These are phyloP conservation scores for Microcebus tavaratra DNA, from an alignment of 2,113 vertebrate species.

Conservation along the genomic window DNA sequence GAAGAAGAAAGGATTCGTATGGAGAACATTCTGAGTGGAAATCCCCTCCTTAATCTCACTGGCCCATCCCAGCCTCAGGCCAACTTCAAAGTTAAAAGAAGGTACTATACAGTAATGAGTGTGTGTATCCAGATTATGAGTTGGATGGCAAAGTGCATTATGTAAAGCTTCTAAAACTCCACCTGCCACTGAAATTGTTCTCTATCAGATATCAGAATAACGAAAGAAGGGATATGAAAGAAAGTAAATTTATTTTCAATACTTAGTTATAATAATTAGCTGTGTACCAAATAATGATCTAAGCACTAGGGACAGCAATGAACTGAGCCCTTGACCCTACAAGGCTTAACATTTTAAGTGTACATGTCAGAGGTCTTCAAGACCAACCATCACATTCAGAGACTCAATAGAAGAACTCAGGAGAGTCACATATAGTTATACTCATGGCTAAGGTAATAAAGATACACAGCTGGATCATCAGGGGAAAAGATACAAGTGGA, in stretches of 20 bases:
- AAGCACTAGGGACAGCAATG: not conserved
- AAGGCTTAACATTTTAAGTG: not conserved
- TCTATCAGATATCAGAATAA: not conserved
- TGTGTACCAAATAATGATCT: not conserved
- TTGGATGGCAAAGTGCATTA: not conserved
- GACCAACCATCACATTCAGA: not conserved
- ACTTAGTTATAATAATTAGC: not conserved
- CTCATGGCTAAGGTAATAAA: not conserved
- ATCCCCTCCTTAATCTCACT: constrained; percentile 95
- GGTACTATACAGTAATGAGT: constrained; percentile 83
- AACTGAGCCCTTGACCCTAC: not conserved
- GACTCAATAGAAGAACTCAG: not conserved
- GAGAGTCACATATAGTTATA: not conserved
- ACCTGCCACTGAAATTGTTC: not conserved
- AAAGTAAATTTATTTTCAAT: not conserved
- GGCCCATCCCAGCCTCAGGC: constrained; percentile 89
- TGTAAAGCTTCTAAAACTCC: not conserved
- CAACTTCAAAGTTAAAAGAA: constrained; percentile 97
- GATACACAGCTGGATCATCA: not conserved
- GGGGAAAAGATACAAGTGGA: not conserved
- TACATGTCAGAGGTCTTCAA: not conserved
- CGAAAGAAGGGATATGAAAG: not conserved
- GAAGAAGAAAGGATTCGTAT: constrained; percentile 98
- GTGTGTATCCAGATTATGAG: not conserved
- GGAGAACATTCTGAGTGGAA: constrained; percentile 98